Conservation (phyloP, 2,888 invertebrate species). For the Stictocephala bisonia region DNA sequence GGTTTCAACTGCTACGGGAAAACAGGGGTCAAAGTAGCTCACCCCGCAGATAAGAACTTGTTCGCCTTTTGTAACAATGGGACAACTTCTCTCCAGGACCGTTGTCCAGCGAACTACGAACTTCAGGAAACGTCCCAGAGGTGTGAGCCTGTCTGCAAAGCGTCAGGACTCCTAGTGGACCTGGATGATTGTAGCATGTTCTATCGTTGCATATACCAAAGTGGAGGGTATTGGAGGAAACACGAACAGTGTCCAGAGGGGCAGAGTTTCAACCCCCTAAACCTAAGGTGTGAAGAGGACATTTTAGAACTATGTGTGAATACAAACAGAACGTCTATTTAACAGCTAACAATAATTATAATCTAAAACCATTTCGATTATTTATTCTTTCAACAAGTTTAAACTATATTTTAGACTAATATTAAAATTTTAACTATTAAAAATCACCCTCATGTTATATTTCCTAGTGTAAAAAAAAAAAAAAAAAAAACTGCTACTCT, state of each 20-base stretch:
- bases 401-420: no score
- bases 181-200: slow-evolving; percentile 45
- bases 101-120: slow-evolving; percentile 40
- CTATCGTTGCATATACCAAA: slow-evolving; percentile 38
- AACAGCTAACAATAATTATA: no score
- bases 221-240: neutral
- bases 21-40: neutral
- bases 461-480: no score
- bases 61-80: slow-evolving; percentile 4
- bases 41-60: neutral
- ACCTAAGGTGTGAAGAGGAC: neutral
- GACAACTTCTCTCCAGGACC: slow-evolving; percentile 28
- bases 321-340: no score
- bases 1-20: slow-evolving; percentile 9
- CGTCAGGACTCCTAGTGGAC: slow-evolving; percentile 32
- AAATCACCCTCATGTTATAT: no score
- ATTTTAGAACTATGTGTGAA: no score
- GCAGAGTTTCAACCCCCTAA: neutral
- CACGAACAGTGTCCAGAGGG: neutral
- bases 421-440: no score
- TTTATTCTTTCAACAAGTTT: no score
- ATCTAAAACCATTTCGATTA: no score
- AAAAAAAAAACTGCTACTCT: no score
- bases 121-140: slow-evolving; percentile 47
- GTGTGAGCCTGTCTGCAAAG: slow-evolving; percentile 47